Conservation (phyloP, 1,140 invertebrate genomes). For the Trichonephila clavipes region DNA sequence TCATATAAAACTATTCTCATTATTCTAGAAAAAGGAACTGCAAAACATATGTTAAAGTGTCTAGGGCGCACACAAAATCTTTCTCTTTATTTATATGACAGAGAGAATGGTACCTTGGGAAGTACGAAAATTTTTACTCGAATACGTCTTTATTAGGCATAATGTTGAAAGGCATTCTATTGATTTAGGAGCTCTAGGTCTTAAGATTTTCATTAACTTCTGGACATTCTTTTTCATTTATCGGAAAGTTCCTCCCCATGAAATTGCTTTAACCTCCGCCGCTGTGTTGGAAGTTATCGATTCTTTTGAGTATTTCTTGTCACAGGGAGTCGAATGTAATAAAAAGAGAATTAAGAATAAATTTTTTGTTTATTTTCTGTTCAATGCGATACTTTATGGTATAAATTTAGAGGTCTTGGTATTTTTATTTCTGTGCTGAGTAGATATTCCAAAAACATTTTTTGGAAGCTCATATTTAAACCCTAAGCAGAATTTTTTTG, state of each 20-base stretch:
- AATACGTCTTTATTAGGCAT: neutral
- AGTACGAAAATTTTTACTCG: neutral
- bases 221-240: constrained; percentile 53
- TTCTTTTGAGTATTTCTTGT: neutral
- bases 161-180: neutral
- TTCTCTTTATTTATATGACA: neutral
- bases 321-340: neutral
- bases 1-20: no score
- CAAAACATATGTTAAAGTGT: neutral
- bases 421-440: neutral
- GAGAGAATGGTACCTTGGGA: neutral
- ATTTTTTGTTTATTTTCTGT: neutral
- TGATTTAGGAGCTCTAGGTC: neutral
- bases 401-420: neutral
- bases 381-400: neutral
- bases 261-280: constrained; percentile 16
- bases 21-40: no score
- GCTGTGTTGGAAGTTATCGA: constrained; percentile 35
- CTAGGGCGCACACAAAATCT: neutral
- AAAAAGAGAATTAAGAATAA: no score
- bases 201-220: constrained; percentile 54
- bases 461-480: neutral
- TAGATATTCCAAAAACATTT: neutral
- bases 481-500: no score
- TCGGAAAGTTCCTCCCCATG: constrained; percentile 2